Evolutionary conservation across 2,797 vertebrate genomes (phyloP).

Genomic region (Danio choprae): DNA sequence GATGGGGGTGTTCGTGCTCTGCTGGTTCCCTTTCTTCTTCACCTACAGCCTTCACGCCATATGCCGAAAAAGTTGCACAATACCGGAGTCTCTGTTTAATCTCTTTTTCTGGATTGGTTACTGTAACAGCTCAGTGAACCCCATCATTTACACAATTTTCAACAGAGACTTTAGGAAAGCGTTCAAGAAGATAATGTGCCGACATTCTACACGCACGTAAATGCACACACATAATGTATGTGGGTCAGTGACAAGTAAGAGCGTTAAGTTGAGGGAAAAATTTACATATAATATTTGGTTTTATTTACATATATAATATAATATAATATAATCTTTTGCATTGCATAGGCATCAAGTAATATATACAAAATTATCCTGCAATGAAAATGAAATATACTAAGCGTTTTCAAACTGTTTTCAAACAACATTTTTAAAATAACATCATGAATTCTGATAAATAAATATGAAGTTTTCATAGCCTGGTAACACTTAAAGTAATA

Average conservation of each 20-base stretch:
- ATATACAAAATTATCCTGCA: too few relatives aligned
- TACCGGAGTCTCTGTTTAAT: constrained; percentile 80
- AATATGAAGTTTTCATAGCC: too few relatives aligned
- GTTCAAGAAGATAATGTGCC: constrained; percentile 84
- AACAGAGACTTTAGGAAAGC: constrained; percentile 85
- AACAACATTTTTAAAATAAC: too few relatives aligned
- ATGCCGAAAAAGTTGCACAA: constrained; percentile 80
- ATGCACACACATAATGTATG: constrained; percentile 29
- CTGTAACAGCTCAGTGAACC: constrained; percentile 86
- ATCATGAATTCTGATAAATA: too few relatives aligned
- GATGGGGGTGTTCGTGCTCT: constrained; percentile 85
- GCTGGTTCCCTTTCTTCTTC: constrained; percentile 87
- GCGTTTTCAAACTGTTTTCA: too few relatives aligned
- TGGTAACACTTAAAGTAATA: too few relatives aligned
- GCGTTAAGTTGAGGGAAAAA: too few relatives aligned
- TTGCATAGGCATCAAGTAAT: too few relatives aligned
- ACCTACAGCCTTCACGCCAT: constrained; percentile 83
- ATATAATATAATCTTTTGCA: background rate
- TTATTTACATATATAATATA: background rate
- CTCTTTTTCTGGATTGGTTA: constrained; percentile 87
- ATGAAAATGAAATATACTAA: too few relatives aligned
- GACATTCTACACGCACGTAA: constrained; percentile 72
- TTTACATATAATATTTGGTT: too few relatives aligned
- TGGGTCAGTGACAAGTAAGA: background rate
- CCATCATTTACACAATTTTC: constrained; percentile 86